Percentiles rank a stretch among this genome's conserved stretches.
phyloP scores from a whole-genome alignment of 2,797 vertebrate species.

The Pantherophis alleghaniensis region DNA sequence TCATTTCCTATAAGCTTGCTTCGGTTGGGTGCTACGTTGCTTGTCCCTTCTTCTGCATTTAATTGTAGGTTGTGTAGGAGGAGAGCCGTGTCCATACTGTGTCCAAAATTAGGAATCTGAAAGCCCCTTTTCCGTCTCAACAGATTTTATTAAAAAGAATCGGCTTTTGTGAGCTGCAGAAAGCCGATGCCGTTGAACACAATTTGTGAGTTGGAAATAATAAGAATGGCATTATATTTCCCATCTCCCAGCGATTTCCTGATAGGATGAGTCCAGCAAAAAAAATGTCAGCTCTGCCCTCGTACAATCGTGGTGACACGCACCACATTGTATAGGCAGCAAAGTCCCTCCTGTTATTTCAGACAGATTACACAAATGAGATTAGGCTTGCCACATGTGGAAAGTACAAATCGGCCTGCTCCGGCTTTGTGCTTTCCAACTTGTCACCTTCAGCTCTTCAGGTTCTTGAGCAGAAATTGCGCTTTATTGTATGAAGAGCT shows the following conservation, averaged over 20 bases:
- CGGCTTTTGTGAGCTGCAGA: too few species aligned
- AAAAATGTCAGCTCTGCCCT: background rate
- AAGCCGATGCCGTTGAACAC: background rate
- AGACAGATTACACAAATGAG: background rate
- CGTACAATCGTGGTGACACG: accelerated
- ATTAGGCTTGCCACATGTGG: background rate
- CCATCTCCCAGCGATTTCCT: background rate
- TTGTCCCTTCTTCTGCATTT: background rate
- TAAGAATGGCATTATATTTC: background rate
- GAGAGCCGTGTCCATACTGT: background rate
- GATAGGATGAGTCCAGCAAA: accelerated
- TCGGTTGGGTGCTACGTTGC: background rate
- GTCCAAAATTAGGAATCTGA: background rate
- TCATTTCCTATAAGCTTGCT: background rate
- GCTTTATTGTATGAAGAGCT: background rate
- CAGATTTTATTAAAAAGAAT: background rate
- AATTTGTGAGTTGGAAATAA: background rate
- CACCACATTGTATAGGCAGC: background rate
- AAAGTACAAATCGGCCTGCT: background rate
- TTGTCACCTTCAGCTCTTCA: background rate
- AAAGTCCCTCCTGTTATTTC: background rate
- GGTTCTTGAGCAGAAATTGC: background rate
- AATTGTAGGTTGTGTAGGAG: background rate
- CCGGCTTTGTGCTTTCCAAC: background rate
- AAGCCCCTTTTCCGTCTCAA: background rate